phyloP scores from a whole-genome alignment of 2,888 invertebrate species.

The Toxonevra muliebris region DNA sequence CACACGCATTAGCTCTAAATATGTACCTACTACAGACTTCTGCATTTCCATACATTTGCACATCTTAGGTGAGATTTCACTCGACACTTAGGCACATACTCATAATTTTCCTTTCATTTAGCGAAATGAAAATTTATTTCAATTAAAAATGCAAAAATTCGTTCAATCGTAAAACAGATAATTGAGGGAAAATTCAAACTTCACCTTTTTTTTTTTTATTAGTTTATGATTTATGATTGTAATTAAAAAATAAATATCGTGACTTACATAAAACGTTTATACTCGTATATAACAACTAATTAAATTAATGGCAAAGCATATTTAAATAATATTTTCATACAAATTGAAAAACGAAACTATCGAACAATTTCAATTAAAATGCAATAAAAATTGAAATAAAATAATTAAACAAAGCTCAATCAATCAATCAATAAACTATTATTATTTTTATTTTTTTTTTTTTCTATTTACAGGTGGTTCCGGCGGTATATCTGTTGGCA shows the following conservation, averaged over 20 bases:
- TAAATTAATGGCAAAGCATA: background rate
- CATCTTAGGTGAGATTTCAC: no score
- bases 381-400: background rate
- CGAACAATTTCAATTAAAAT: background rate
- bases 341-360: background rate
- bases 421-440: background rate
- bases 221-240: background rate
- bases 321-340: background rate
- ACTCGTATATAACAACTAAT: background rate
- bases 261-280: background rate
- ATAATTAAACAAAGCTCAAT: background rate
- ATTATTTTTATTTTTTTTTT: background rate
- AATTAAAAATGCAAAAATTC: no score
- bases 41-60: no score
- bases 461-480: slow-evolving; percentile 68
- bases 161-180: no score
- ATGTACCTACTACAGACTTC: no score
- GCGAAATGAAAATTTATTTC: no score
- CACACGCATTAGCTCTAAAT: no score
- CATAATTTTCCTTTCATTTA: no score
- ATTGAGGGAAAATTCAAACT: background rate
- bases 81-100: no score
- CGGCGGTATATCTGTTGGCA: slow-evolving; percentile 73
- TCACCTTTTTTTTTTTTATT: background rate
- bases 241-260: background rate